Evolutionary conservation across 2,113 vertebrate genomes (phyloP).

Genomic region (Hypomesus transpacificus): DNA sequence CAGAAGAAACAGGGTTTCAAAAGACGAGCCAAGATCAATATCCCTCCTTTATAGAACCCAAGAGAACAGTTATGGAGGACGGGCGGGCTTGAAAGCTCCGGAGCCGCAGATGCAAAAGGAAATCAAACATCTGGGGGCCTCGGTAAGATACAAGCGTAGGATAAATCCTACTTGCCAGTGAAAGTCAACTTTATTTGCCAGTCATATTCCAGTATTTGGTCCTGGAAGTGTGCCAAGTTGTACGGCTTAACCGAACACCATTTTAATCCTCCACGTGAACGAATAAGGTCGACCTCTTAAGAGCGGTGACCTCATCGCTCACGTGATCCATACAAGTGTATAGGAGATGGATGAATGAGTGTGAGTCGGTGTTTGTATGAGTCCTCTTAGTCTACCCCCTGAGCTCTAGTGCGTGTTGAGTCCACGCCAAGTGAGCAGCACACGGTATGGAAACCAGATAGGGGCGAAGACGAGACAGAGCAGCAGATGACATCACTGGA

Average conservation of each 20-base stretch:
- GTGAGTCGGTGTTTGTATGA: conserved; percentile 12
- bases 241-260: conserved; percentile 22
- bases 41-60: conserved; percentile 45
- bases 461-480: conserved; percentile 27
- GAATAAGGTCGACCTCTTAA: conserved; percentile 19
- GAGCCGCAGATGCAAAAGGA: conserved; percentile 22
- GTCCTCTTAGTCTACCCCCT: conserved; percentile 18
- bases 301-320: conserved; percentile 26
- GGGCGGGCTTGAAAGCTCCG: too few species aligned
- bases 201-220: conserved; percentile 23
- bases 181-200: conserved; percentile 26
- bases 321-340: neutral
- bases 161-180: conserved; percentile 36
- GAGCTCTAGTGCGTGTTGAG: conserved; percentile 16
- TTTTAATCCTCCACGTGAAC: conserved; percentile 9
- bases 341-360: conserved; percentile 35
- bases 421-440: conserved; percentile 20
- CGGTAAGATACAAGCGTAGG: conserved; percentile 24
- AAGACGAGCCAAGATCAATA: conserved; percentile 62
- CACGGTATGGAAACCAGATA: conserved; percentile 37
- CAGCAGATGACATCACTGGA: conserved; percentile 45
- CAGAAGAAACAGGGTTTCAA: conserved; percentile 50
- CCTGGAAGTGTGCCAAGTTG: conserved; percentile 7
- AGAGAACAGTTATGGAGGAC: conserved; percentile 6
- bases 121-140: conserved; percentile 35